These are phyloP conservation scores for Harpalus rufipes DNA, from an alignment of 2,888 invertebrate genomes.

Conservation along the genomic window DNA sequence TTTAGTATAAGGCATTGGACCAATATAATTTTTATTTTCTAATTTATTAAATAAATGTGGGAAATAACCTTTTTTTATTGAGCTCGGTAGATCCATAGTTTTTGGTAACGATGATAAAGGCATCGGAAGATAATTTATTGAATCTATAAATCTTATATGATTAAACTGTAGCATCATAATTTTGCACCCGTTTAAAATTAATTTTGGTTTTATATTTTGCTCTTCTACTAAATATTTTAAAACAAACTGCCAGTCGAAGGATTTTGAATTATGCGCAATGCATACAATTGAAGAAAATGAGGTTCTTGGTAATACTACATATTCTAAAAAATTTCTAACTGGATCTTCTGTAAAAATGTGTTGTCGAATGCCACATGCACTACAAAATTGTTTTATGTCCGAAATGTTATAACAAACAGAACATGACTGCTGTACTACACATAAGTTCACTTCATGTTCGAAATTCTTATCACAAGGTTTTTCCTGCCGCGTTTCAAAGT, in stretches of 20 bases:
- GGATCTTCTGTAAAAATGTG: constrained; percentile 10
- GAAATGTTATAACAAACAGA: too few species aligned
- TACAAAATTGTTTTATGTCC: too few species aligned
- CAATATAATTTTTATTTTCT: constrained; percentile 70
- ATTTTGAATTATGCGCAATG: constrained; percentile 16
- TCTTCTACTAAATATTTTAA: background rate
- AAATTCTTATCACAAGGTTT: too few species aligned
- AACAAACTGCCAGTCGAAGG: background rate
- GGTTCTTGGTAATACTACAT: constrained; percentile 20
- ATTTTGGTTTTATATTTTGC: constrained; percentile 24
- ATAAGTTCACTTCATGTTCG: too few species aligned
- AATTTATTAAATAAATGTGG: constrained; percentile 69
- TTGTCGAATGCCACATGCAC: too few species aligned
- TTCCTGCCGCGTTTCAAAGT: too few species aligned
- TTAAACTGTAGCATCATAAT: constrained; percentile 23
- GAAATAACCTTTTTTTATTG: constrained; percentile 69
- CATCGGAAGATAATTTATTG: constrained; percentile 65
- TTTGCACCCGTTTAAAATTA: constrained; percentile 39
- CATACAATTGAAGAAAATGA: constrained; percentile 11
- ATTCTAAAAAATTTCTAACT: constrained; percentile 15
- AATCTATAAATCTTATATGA: constrained; percentile 65
- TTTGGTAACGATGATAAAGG: constrained; percentile 68
- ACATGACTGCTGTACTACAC: too few species aligned
- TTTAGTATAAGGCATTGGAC: constrained; percentile 67
- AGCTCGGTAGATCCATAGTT: constrained; percentile 48